A percentile compares a stretch with the other conserved stretches of the same genome.
Evolutionary conservation across 2,113 vertebrate genomes (phyloP).

Genomic region (Speoplatyrhinus poulsoni): DNA sequence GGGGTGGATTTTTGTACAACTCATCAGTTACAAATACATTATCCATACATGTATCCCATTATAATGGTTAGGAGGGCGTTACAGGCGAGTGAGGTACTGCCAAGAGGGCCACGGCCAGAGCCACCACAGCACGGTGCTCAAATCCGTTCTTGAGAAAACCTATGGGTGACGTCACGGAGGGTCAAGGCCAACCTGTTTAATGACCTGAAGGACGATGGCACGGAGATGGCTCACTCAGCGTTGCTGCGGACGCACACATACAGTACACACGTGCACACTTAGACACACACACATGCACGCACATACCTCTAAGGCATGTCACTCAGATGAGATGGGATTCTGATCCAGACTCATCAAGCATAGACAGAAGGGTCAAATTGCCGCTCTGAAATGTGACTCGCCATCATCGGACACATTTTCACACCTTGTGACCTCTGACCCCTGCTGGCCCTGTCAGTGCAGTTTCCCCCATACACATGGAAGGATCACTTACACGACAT

Average conservation of each 20-base stretch:
- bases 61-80: too few species aligned
- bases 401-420: slow-evolving; percentile 42
- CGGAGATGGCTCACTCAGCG: slow-evolving; percentile 42
- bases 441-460: slow-evolving; percentile 21
- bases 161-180: too few species aligned
- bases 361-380: slow-evolving; percentile 51
- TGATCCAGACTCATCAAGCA: slow-evolving; percentile 41
- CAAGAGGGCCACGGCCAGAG: too few species aligned
- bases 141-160: too few species aligned
- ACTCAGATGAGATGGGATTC: slow-evolving; percentile 48
- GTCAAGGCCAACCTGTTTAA: slow-evolving; percentile 37
- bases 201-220: slow-evolving; percentile 40
- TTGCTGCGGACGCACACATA: slow-evolving; percentile 37
- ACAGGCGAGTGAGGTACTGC: too few species aligned
- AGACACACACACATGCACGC: slow-evolving; percentile 3
- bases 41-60: too few species aligned
- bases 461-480: neutral
- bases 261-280: too few species aligned
- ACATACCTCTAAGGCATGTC: slow-evolving; percentile 37
- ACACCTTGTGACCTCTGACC: slow-evolving; percentile 40
- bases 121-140: too few species aligned
- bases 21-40: too few species aligned
- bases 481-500: slow-evolving; percentile 12
- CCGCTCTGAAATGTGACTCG: slow-evolving; percentile 46
- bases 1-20: too few species aligned